Conservation (phyloP, 2,113 vertebrate genomes). For the Vulpes vulpes region DNA sequence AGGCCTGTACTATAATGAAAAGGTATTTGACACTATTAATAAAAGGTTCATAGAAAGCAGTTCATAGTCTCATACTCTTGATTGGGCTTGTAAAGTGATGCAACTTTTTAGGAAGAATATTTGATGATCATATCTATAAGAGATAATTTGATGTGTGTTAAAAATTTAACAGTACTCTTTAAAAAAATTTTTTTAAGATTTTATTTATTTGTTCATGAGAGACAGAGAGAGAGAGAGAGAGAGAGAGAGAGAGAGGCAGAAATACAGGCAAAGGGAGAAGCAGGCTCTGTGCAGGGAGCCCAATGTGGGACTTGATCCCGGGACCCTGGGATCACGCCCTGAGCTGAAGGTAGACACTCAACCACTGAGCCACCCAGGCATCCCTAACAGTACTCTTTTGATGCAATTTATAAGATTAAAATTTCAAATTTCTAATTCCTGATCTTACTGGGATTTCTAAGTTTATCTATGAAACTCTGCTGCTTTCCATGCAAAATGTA, state of each 20-base stretch:
- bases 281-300: too few species aligned
- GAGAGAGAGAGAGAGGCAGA: too few species aligned
- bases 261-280: too few species aligned
- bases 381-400: too few species aligned
- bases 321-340: too few species aligned
- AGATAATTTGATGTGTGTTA: neutral
- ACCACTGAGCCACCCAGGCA: too few species aligned
- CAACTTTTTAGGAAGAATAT: neutral
- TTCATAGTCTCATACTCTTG: neutral
- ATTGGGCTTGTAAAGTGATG: neutral
- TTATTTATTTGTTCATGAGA: too few species aligned
- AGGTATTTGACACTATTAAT: neutral
- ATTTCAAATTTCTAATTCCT: constrained; percentile 32
- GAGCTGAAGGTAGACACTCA: too few species aligned
- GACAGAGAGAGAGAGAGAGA: too few species aligned
- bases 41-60: neutral
- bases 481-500: neutral
- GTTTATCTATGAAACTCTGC: neutral
- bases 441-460: neutral
- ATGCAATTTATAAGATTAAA: neutral
- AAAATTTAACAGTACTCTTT: neutral
- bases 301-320: too few species aligned
- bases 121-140: neutral
- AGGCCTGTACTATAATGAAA: neutral
- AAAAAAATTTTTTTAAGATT: too few species aligned